Conservation (phyloP, 2,888 invertebrate genomes). For the Pyralis farinalis region DNA sequence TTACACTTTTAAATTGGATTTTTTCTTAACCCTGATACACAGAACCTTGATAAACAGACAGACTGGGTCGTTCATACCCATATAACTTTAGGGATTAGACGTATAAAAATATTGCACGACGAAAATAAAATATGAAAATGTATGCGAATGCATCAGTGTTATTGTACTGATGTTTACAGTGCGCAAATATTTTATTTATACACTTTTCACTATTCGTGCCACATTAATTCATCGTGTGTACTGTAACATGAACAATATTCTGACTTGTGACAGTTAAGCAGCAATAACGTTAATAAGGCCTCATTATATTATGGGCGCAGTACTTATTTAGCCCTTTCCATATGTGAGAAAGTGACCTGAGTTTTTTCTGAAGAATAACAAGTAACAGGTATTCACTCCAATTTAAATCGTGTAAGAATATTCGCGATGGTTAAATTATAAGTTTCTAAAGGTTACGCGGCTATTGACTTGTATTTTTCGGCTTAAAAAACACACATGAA, state of each 20-base stretch:
- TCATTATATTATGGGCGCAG: slow-evolving; percentile 11
- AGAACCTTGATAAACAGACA: too few relatives aligned
- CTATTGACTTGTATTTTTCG: too few relatives aligned
- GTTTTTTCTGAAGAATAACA: slow-evolving; percentile 4
- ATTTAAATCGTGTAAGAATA: background rate
- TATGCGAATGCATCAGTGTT: too few relatives aligned
- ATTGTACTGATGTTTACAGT: too few relatives aligned
- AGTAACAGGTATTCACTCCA: background rate
- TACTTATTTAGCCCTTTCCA: slow-evolving; percentile 4
- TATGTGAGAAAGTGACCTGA: slow-evolving; percentile 10
- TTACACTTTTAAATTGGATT: too few relatives aligned
- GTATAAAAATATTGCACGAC: too few relatives aligned
- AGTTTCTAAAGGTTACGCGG: background rate
- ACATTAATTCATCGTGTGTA: background rate
- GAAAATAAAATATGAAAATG: too few relatives aligned
- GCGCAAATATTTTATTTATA: background rate
- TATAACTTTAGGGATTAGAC: too few relatives aligned
- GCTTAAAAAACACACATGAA: too few relatives aligned
- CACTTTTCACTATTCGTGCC: background rate
- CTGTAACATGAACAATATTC: slow-evolving; percentile 9
- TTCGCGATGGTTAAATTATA: background rate
- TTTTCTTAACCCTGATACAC: too few relatives aligned
- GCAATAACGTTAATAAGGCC: slow-evolving; percentile 13
- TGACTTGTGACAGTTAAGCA: slow-evolving; percentile 6
- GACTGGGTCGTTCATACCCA: too few relatives aligned